Conservation (phyloP, 2,888 invertebrate species). For the Drosophila merina region DNA sequence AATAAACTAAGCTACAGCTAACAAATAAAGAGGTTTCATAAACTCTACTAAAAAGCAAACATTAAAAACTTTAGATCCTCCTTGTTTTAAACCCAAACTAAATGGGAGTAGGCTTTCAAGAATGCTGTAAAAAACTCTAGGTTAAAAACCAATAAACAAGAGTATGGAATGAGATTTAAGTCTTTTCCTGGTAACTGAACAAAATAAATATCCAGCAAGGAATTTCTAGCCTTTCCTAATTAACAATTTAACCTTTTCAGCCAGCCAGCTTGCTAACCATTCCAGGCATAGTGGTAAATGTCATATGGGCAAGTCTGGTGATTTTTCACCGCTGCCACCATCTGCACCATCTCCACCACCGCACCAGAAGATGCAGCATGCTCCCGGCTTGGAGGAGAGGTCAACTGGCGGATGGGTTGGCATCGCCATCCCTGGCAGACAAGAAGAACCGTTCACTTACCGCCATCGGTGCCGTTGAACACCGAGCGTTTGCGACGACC, state of each 20-base stretch:
- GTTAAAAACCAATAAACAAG: not conserved
- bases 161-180: not conserved
- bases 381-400: slow-evolving; percentile 12
- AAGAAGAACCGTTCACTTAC: slow-evolving; percentile 70
- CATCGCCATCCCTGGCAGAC: slow-evolving; percentile 40
- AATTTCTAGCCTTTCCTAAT: slow-evolving; percentile 5
- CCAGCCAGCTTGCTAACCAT: not conserved
- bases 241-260: slow-evolving; percentile 8
- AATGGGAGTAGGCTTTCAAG: too few relatives aligned
- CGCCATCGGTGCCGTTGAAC: slow-evolving; percentile 83
- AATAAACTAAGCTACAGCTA: too few relatives aligned
- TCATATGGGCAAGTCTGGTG: slow-evolving; percentile 3
- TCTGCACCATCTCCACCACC: not conserved
- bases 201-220: slow-evolving; percentile 4
- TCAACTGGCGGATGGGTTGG: slow-evolving; percentile 12
- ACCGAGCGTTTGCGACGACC: slow-evolving; percentile 90
- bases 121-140: too few relatives aligned
- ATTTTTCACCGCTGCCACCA: not conserved
- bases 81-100: too few relatives aligned
- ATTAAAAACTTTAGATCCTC: too few relatives aligned
- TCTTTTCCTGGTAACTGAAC: not conserved
- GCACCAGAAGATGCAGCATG: not conserved
- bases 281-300: slow-evolving; percentile 9
- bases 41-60: too few relatives aligned
- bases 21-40: too few relatives aligned